A percentile compares a stretch with the other conserved stretches of the same genome.
phyloP scores from a whole-genome alignment of 2,797 vertebrate genomes.

The Fundulus diaphanus region DNA sequence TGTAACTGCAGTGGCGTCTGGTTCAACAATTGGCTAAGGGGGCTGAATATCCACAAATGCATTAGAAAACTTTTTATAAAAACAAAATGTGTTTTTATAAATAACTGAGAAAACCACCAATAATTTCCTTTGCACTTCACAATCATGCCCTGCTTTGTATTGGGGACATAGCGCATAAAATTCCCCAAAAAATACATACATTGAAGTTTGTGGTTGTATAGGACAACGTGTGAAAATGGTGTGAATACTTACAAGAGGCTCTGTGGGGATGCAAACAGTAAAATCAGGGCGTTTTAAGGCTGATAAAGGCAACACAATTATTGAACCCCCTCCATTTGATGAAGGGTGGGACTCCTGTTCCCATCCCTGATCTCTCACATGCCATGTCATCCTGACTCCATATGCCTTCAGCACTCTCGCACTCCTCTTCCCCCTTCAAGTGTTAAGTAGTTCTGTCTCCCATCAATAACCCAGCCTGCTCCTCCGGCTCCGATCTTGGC shows the following conservation, averaged over 20 bases:
- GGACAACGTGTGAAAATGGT: not conserved
- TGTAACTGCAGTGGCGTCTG: not conserved
- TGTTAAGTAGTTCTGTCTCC: conserved; percentile 25
- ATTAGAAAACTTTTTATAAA: not conserved
- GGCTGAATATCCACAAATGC: too few species aligned
- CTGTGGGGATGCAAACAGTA: not conserved
- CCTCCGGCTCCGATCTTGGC: conserved; percentile 48
- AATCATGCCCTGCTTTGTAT: not conserved
- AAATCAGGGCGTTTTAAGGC: not conserved
- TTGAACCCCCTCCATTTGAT: conserved; percentile 4
- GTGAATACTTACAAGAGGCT: not conserved
- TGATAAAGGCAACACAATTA: not conserved
- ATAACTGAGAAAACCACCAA: not conserved
- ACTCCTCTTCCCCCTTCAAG: conserved; percentile 11
- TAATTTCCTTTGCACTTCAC: not conserved
- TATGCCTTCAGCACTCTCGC: conserved; percentile 4
- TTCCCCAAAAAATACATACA: not conserved
- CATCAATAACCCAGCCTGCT: conserved; percentile 37
- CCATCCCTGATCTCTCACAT: conserved; percentile 37
- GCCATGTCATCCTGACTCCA: conserved; percentile 10
- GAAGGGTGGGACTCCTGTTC: conserved; percentile 1
- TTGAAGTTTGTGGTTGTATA: not conserved
- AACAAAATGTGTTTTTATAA: not conserved
- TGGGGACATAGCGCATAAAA: not conserved
- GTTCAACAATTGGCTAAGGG: not conserved